Percentiles rank a stretch among this genome's conserved stretches.
These are phyloP conservation scores for Protonemura montana DNA, from an alignment of 2,888 invertebrate genomes.

Conservation along the genomic window DNA sequence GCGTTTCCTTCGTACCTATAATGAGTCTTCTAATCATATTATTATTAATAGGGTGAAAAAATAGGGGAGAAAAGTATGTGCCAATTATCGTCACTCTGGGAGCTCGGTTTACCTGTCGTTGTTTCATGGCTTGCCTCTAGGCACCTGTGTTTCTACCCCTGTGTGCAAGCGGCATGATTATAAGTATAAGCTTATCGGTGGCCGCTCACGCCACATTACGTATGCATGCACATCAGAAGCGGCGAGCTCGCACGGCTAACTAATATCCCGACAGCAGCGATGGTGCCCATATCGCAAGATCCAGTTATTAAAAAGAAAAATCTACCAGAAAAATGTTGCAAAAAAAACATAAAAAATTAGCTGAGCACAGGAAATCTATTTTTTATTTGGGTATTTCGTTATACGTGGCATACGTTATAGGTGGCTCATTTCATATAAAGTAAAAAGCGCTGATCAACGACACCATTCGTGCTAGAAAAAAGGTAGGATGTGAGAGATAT, in stretches of 20 bases:
- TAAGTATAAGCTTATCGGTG: not conserved
- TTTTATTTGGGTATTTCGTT: not conserved
- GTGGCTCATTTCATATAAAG: too few species aligned
- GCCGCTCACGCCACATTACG: not conserved
- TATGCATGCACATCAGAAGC: not conserved
- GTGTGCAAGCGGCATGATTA: not conserved
- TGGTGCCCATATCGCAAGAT: not conserved
- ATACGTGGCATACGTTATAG: too few species aligned
- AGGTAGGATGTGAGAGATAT: not conserved
- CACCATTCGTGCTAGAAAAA: not conserved
- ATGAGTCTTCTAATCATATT: constrained; percentile 7
- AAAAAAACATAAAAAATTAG: not conserved
- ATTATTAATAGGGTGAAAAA: constrained; percentile 28
- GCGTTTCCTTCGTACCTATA: not conserved
- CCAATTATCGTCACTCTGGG: constrained; percentile 28
- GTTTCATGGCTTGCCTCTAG: not conserved
- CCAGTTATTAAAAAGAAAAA: not conserved
- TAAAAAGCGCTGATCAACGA: not conserved
- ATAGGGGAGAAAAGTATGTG: constrained; percentile 13
- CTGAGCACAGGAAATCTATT: not conserved
- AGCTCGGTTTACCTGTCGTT: not conserved
- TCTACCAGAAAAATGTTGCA: not conserved
- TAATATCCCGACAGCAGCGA: not conserved
- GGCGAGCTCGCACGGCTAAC: not conserved
- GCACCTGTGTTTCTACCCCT: not conserved